Base-by-base conservation (phyloP, 2,797 vertebrate genomes). In the Enteromius anoplus region DNA sequence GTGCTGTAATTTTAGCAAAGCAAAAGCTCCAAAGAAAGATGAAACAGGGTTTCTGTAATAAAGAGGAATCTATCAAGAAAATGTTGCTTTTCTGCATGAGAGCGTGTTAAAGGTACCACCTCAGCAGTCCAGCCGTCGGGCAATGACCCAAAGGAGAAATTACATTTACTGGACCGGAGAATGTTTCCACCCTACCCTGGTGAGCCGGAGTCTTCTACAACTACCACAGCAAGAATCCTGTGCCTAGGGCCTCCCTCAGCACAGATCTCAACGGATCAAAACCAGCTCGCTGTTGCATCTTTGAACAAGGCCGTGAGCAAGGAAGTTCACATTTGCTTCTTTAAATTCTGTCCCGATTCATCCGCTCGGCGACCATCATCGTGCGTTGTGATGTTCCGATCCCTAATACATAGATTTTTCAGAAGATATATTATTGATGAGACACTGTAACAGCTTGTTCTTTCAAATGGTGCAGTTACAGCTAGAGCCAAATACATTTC, bases 101-200 rank as follows among this genome's bases (percentile, higher is more conserved):
- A 45, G 66, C 23, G 0, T 19, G 32, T 81, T 73, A 32, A 51
- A 34, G 14, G 42, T 23, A 81, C 45, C 70, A 81, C 80, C 58
- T 81, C 80, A 51, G 69, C 42, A 81, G 69, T 65, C 29, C 58
- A 23, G 58, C 42, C 64, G 70, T 65, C 34, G 32, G 47, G 80
- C 80, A 82, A 55, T 82, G 71, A 82, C 71, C 80, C 80, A 82
- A 45, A 75, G 71, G 80, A 75, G 71, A 82, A 64, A 82, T 66
- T 75, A 55, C 51, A 69, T 83, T 77, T 83, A 83, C 73, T 60
- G 73, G 65, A 49, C 51, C 40, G 42, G 29, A 60, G 75, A 62
- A 42, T 58, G 37, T 83, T 78, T 78, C 55, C 42, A 78, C 62
- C 60, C 81, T 40, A 78, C 62, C 60, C 81, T 40, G 53, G 65